Conservation (phyloP, 2,888 invertebrate genomes). For the Orthonychiurus folsomi region DNA sequence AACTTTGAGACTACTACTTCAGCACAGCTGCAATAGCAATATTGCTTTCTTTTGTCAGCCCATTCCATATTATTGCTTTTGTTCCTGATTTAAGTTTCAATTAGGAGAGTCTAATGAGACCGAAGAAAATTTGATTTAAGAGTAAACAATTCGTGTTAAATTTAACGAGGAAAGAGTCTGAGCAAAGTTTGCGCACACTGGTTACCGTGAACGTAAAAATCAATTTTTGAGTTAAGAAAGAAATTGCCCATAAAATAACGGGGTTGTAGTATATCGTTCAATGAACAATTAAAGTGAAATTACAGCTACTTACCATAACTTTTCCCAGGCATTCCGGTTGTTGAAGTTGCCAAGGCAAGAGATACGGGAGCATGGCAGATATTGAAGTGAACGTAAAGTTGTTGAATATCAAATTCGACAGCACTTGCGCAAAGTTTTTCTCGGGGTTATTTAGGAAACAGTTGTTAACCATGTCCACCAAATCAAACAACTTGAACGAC, state of each 20-base stretch:
- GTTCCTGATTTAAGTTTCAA: neutral
- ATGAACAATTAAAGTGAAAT: too few relatives aligned
- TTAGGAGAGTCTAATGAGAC: neutral
- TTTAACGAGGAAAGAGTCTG: too few relatives aligned
- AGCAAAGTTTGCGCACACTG: too few relatives aligned
- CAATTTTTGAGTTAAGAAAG: too few relatives aligned
- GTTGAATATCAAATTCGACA: conserved; percentile 23
- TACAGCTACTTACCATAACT: conserved; percentile 27
- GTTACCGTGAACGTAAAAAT: too few relatives aligned
- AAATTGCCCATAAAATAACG: too few relatives aligned
- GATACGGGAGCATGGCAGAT: conserved; percentile 25
- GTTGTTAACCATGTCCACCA: conserved; percentile 29
- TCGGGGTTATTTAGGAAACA: conserved; percentile 31
- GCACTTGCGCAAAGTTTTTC: conserved; percentile 31
- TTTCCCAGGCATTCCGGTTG: conserved; percentile 23
- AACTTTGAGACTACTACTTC: too few relatives aligned
- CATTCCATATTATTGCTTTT: neutral
- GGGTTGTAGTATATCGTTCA: too few relatives aligned
- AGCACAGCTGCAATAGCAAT: too few relatives aligned
- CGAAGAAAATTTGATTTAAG: too few relatives aligned
- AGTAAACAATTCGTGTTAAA: too few relatives aligned
- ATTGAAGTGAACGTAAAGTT: conserved; percentile 28
- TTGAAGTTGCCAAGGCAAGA: conserved; percentile 29
- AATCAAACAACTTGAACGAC: conserved; percentile 23
- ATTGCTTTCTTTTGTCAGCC: neutral